phyloP scores from a whole-genome alignment of 2,113 vertebrate species.

The Ciconia stormi region DNA sequence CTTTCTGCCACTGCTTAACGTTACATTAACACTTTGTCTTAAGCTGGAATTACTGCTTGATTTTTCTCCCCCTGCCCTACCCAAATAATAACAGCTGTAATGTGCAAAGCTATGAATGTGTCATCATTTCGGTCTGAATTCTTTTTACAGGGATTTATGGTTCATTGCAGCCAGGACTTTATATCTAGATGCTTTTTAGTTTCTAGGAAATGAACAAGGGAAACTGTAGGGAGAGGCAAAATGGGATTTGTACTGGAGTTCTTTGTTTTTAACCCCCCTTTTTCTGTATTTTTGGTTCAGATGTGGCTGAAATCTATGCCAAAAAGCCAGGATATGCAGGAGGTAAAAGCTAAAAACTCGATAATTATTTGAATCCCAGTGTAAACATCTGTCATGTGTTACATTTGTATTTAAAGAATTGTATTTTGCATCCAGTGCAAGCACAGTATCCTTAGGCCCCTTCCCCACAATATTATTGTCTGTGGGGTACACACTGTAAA shows the following conservation, averaged over 20 bases:
- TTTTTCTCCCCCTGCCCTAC: not conserved
- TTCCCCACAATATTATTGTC: not conserved
- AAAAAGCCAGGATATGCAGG: not conserved
- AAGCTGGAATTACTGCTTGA: not conserved
- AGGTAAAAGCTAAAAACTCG: not conserved
- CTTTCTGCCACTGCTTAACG: not conserved
- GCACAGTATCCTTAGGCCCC: not conserved
- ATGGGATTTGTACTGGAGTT: not conserved
- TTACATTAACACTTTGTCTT: not conserved
- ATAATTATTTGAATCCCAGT: not conserved
- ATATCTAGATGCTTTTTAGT: not conserved
- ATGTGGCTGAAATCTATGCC: not conserved
- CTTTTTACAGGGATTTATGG: not conserved
- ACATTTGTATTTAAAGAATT: not conserved
- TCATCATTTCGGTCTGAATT: not conserved
- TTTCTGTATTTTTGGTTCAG: not conserved
- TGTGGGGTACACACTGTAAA: not conserved
- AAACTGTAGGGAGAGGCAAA: not conserved
- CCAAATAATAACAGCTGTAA: not conserved
- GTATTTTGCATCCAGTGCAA: not conserved
- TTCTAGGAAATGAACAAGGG: not conserved
- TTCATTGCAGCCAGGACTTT: not conserved
- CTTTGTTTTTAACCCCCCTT: not conserved
- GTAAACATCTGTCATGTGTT: not conserved
- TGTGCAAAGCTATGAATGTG: not conserved